These are phyloP conservation scores for Eriocheir sinensis DNA, from an alignment of 1,140 invertebrate species.

Conservation along the genomic window DNA sequence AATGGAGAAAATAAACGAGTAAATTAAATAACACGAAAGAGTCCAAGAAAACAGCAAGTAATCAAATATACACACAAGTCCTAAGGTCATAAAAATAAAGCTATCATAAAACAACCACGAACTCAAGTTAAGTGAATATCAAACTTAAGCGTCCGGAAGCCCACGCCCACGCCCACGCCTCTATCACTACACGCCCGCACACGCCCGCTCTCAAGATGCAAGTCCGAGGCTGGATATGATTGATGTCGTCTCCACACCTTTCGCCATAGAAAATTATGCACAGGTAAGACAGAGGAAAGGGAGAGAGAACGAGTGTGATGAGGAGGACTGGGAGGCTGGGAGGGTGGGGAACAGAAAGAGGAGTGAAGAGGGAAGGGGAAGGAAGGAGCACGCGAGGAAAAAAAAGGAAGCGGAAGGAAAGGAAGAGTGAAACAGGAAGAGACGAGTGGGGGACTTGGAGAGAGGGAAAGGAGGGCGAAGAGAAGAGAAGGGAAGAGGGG, in stretches of 20 bases:
- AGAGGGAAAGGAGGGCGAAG: neutral
- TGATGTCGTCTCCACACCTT: slow-evolving; percentile 54
- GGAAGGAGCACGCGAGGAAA: neutral
- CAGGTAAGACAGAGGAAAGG: slow-evolving; percentile 36
- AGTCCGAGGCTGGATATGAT: slow-evolving; percentile 56
- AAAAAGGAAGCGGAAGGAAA: neutral
- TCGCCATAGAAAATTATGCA: slow-evolving; percentile 73
- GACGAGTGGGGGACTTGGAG: neutral
- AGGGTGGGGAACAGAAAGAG: neutral
- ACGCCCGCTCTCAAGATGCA: slow-evolving; percentile 45
- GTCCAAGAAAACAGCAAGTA: neutral
- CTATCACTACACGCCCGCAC: neutral
- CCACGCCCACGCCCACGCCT: slow-evolving; percentile 5
- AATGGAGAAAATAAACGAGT: neutral
- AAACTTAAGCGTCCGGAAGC: neutral
- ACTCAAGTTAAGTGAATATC: neutral
- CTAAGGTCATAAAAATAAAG: too few species aligned
- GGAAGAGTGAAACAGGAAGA: neutral
- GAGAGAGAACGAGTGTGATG: neutral
- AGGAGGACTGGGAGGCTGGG: neutral
- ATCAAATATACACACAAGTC: neutral
- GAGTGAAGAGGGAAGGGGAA: neutral
- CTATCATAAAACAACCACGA: neutral
- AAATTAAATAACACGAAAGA: neutral
- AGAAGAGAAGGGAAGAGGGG: slow-evolving; percentile 25